Conservation (phyloP, 1,140 invertebrate genomes). For the Conopomorpha cramerella region DNA sequence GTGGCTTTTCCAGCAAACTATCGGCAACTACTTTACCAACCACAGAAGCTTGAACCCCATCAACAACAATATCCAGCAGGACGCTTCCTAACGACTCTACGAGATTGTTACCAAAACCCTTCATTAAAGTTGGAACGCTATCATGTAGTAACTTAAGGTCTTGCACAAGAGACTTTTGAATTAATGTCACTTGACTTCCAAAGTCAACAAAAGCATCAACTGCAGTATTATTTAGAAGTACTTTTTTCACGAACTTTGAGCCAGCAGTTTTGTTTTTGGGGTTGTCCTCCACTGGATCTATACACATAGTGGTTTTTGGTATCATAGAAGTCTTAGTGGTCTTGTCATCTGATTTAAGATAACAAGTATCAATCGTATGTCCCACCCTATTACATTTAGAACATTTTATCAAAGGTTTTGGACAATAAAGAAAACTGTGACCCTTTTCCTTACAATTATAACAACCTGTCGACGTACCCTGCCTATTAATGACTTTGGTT, state of each 20-base stretch:
- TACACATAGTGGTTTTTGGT: slow-evolving; percentile 1
- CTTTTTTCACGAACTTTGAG: neutral
- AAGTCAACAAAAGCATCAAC: slow-evolving; percentile 3
- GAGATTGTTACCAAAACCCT: neutral
- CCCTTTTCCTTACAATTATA: slow-evolving; percentile 4
- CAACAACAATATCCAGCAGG: neutral
- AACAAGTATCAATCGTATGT: neutral
- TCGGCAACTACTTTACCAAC: slow-evolving; percentile 5
- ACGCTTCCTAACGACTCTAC: neutral
- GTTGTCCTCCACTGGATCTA: neutral
- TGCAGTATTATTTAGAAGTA: neutral
- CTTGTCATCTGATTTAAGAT: slow-evolving; percentile 1
- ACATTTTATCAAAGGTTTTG: slow-evolving; percentile 1
- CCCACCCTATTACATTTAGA: neutral
- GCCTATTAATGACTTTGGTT: neutral
- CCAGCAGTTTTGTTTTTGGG: neutral
- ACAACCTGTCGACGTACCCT: neutral
- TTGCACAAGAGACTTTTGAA: neutral
- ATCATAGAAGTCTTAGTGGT: neutral
- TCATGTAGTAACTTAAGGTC: neutral
- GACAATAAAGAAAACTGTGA: neutral
- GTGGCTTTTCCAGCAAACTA: slow-evolving; percentile 4
- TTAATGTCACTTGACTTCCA: slow-evolving; percentile 1
- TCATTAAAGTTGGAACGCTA: neutral
- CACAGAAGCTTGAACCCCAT: neutral